A percentile compares a stretch with the other conserved stretches of the same genome.
Evolutionary conservation across 2,888 invertebrate genomes (phyloP).

Genomic region (Clunio marinus): DNA sequence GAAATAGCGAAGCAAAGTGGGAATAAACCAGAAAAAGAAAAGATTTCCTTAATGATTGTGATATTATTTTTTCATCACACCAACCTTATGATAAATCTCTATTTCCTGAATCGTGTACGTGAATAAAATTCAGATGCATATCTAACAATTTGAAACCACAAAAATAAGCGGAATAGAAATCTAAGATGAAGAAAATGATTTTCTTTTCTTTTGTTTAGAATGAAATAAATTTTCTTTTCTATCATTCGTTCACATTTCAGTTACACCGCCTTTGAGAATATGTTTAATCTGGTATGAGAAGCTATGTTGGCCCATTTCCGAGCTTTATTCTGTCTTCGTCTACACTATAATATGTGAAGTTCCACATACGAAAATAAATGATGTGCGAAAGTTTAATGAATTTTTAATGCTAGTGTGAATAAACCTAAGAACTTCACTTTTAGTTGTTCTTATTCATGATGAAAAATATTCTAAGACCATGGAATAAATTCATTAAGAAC

Average conservation of each 20-base stretch:
- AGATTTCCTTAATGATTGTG: not conserved
- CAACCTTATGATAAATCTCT: not conserved
- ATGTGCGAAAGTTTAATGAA: constrained; percentile 5
- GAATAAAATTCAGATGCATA: not conserved
- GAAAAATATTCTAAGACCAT: no score
- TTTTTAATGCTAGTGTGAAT: not conserved
- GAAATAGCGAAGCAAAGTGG: no score
- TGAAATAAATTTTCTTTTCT: not conserved
- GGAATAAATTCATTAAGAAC: not conserved
- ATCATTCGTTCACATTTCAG: no score
- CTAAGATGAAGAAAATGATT: not conserved
- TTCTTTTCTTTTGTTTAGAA: not conserved
- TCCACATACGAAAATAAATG: not conserved
- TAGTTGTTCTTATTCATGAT: not conserved
- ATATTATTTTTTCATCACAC: not conserved
- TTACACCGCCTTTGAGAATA: no score
- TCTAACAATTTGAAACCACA: no score
- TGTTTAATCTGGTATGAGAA: not conserved
- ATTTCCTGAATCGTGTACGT: not conserved
- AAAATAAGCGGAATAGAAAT: no score
- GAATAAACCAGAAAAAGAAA: no score
- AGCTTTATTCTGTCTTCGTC: no score
- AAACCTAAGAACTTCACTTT: not conserved
- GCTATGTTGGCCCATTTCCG: not conserved
- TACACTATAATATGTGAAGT: no score